Conservation (phyloP, 2,797 vertebrate genomes). For the Melanotaenia parkinsoni region DNA sequence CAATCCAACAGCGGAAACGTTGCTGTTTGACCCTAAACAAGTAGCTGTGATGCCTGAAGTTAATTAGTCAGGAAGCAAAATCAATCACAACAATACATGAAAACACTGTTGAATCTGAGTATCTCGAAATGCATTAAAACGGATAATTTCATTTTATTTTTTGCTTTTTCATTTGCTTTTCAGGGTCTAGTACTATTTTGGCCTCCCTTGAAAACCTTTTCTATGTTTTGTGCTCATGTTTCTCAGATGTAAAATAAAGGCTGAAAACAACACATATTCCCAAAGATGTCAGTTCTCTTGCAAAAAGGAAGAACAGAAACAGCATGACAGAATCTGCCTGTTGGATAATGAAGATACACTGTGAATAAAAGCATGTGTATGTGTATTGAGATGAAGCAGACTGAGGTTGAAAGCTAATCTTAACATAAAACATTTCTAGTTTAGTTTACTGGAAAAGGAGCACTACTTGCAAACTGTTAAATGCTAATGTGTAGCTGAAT, state of each 20-base stretch:
- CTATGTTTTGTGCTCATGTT: not conserved
- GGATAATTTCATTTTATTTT: not conserved
- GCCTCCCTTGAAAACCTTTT: constrained; percentile 5
- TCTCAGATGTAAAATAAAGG: constrained; percentile 27
- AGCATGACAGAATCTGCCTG: constrained; percentile 24
- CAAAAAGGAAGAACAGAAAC: constrained; percentile 1
- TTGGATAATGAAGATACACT: constrained; percentile 24
- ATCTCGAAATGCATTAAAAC: not conserved
- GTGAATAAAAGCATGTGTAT: constrained; percentile 8
- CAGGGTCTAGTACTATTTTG: not conserved
- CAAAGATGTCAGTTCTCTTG: constrained; percentile 20
- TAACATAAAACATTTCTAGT: constrained; percentile 50
- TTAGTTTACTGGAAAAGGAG: constrained; percentile 39
- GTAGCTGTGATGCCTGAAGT: not conserved
- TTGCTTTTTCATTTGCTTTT: not conserved
- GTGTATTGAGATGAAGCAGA: constrained; percentile 33
- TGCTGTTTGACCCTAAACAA: not conserved
- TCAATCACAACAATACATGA: not conserved
- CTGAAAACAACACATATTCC: constrained; percentile 31
- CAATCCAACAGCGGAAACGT: not conserved
- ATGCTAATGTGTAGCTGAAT: constrained; percentile 15
- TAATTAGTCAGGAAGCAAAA: not conserved
- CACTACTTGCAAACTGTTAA: constrained; percentile 27
- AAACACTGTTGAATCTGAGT: not conserved
- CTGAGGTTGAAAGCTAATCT: constrained; percentile 50